Base-by-base conservation (phyloP, 2,888 invertebrate species). In the Plebejus melissa region DNA sequence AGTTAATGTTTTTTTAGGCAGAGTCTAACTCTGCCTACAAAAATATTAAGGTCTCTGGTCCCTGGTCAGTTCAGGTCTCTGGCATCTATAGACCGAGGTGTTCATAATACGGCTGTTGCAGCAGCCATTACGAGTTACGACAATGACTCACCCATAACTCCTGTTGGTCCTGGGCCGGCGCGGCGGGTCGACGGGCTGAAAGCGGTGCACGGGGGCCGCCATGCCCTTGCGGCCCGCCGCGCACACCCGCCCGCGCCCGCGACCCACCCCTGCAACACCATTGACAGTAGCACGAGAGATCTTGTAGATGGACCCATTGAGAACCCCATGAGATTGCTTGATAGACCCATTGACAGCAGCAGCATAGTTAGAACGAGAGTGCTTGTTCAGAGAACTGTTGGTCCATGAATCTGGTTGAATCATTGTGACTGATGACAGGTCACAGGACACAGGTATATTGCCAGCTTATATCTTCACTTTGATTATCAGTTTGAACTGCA, bases 161-260 rank as follows among this genome's bases (percentile, higher is more conserved):
- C 91, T 78, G 74, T 84, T 85, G 0, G 85, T 77, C 77, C 90
- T 85, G 77, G 89, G 89, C 78, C 94, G 91, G 80, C 94, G 90
- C 80, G 94, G 94, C 80, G 94, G 90, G 84, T 94, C 94, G 81
- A 94, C 94, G 84, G 95, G 94, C 86, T 96, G 95, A 86, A 96
- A 95, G 81, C 96, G 94, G 88, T 96, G 96, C 83, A 96, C 95
- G 77, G 96, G 95, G 83, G 96, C 95, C 85, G 96, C 95, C 95
- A 96, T 95, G 86, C 95, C 95, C 91, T 95, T 95, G 83, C 94
- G 90, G 76, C 94, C 85, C 94, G 94, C 94, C 93, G 94, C 86
- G 79, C 83, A 81, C 79, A 83, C 89, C 82, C 86, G 89, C 83
- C 86, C 88, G 78, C 90, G 88, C 84, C 82, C 87, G 80, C 91